Base-by-base conservation (phyloP, 2,888 invertebrate genomes). In the Xestia rhomboidea region DNA sequence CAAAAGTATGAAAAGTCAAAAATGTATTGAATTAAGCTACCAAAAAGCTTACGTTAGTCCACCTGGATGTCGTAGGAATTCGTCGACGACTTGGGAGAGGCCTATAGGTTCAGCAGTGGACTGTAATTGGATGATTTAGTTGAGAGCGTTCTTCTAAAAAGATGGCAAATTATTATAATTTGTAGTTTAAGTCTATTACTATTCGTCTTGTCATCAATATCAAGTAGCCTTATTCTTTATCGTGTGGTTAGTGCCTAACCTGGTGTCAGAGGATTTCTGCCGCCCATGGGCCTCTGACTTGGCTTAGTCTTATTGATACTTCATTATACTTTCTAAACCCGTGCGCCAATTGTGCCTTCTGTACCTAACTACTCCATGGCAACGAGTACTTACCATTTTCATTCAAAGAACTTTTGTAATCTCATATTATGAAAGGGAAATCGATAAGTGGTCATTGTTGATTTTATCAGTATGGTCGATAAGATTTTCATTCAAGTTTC, bases 381-480 rank as follows among this genome's bases (percentile, higher is more conserved):
- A 60, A 49, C 41, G 18, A 34, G n/a, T 57, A 30, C 41, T 11
- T 41, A 41, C 38, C 34, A 34, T 64, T 70, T 78, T 60, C 70
- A 82, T 79, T 82, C 34, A 82, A 18, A 79, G 70, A 80, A 64
- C 60, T 60, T 72, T 73, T 49, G 69, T 63, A 74, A 83, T 73
- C 73, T 68, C 41, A 67, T 71, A 57, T 68, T 77, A 68, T 71
- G 62, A 82, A 87, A 80, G 41, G 54, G 70, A 73, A 82, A 79
- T 77, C 76, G 73, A 75, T 78, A 74, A 80, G 79, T 77, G 80
- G 73, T 63, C 70, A 85, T 68, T 80, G 81, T 84, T 79, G 77
- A 81, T 75, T 76, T 54, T 76, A 74, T 73, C 76, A 74, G 71
- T 81, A 81, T 44, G 38, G 15, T 57, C 44, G 82, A 81, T 82